A percentile compares a stretch with the other conserved stretches of the same genome.
Evolutionary conservation across 2,888 invertebrate species (phyloP).

Genomic region (Cataglyphis cursor): DNA sequence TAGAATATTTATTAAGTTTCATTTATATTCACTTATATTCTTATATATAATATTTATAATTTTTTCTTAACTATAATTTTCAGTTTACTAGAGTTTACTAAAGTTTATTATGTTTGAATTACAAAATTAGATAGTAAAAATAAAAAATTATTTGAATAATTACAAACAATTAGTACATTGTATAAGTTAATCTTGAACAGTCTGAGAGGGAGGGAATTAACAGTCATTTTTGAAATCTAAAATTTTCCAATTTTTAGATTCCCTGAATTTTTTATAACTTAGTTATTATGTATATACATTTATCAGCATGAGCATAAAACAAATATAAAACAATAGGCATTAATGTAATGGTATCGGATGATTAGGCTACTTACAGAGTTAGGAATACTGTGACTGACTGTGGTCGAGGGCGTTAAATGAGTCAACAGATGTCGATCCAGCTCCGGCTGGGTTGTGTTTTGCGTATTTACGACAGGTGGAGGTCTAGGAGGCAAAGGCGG

Average conservation of each 20-base stretch:
- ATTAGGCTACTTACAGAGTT: slow-evolving; percentile 87
- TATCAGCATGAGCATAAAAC: slow-evolving; percentile 46
- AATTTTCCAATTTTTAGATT: neutral
- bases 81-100: neutral
- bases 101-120: neutral
- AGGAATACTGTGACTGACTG: slow-evolving; percentile 85
- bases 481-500: slow-evolving; percentile 90
- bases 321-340: slow-evolving; percentile 52
- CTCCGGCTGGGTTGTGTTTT: slow-evolving; percentile 85
- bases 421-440: slow-evolving; percentile 85
- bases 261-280: neutral
- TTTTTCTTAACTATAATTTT: neutral
- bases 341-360: slow-evolving; percentile 65
- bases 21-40: neutral
- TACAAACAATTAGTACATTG: neutral
- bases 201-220: neutral
- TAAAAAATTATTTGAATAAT: neutral
- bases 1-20: neutral
- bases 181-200: slow-evolving; percentile 1
- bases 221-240: neutral
- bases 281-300: neutral
- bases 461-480: slow-evolving; percentile 86
- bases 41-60: neutral
- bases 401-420: slow-evolving; percentile 85
- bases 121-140: neutral